phyloP scores from a whole-genome alignment of 2,113 vertebrate genomes.

The Leiothrix lutea region DNA sequence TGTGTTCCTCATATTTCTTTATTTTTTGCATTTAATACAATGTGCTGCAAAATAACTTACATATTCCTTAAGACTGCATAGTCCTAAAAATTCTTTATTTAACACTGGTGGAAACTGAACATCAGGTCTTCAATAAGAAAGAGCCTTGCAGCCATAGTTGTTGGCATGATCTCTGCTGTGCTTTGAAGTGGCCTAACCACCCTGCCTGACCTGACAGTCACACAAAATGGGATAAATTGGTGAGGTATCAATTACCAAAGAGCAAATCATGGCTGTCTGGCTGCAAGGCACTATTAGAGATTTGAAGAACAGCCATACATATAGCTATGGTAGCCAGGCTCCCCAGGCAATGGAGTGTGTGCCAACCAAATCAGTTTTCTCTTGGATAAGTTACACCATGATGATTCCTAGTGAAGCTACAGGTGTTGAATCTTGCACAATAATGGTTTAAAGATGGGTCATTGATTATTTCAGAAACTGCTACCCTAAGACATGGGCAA shows the following conservation, averaged over 20 bases:
- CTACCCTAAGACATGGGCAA: not conserved
- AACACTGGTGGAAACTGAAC: not conserved
- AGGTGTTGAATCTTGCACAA: not conserved
- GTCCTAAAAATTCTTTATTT: not conserved
- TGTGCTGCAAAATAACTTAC: not conserved
- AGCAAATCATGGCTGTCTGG: not conserved
- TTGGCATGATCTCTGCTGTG: not conserved
- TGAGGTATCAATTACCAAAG: not conserved
- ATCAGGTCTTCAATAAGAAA: not conserved
- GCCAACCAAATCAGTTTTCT: not conserved
- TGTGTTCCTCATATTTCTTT: not conserved
- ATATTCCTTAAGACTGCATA: not conserved
- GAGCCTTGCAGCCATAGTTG: not conserved
- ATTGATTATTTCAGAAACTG: not conserved
- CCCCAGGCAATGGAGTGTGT: not conserved
- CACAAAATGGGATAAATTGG: not conserved
- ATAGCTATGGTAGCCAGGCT: not conserved
- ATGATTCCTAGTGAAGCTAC: not conserved
- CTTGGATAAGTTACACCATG: not conserved
- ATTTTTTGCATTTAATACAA: not conserved
- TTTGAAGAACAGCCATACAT: not conserved
- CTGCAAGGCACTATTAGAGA: not conserved
- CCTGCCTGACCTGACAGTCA: not conserved
- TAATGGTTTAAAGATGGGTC: not conserved
- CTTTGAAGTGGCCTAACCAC: not conserved